Evolutionary conservation across 2,797 vertebrate genomes (phyloP).

Genomic region (Smutsia gigantea): DNA sequence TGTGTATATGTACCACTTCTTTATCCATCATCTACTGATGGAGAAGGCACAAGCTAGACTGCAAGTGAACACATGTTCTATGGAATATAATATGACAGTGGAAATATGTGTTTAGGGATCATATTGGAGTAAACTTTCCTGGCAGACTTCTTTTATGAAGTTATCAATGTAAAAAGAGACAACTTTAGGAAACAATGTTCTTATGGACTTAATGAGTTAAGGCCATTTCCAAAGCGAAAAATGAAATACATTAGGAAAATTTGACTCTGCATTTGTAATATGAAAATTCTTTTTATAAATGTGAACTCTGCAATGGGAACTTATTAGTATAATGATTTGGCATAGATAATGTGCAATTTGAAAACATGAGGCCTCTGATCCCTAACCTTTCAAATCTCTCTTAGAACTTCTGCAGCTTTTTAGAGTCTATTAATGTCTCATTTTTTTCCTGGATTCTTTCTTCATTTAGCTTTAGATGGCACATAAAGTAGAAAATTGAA

Average conservation of each 20-base stretch:
- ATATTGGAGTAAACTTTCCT: neutral
- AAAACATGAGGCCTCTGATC: slow-evolving; percentile 70
- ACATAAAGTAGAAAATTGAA: neutral
- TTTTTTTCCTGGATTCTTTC: neutral
- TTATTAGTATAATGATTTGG: slow-evolving; percentile 70
- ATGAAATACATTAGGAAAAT: slow-evolving; percentile 51
- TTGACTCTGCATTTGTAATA: slow-evolving; percentile 60
- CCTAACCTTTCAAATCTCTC: slow-evolving; percentile 69
- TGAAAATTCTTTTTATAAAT: slow-evolving; percentile 54
- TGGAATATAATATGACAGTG: neutral
- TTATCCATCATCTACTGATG: too few relatives aligned
- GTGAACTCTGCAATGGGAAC: slow-evolving; percentile 57
- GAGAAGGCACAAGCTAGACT: rapidly evolving
- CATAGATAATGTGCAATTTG: slow-evolving; percentile 71
- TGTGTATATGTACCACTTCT: too few relatives aligned
- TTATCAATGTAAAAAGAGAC: slow-evolving; percentile 7
- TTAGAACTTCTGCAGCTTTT: slow-evolving; percentile 61
- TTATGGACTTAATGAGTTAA: slow-evolving; percentile 44
- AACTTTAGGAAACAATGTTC: slow-evolving; percentile 12
- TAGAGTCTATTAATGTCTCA: slow-evolving; percentile 47
- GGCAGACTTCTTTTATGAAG: neutral
- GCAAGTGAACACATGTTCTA: neutral
- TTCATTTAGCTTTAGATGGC: slow-evolving; percentile 23
- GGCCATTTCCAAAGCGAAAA: slow-evolving; percentile 29
- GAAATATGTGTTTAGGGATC: neutral